Evolutionary conservation across 2,888 invertebrate genomes (phyloP), one percentile per base, ranked within the genome.

Genomic region (Philereme transversata): DNA sequence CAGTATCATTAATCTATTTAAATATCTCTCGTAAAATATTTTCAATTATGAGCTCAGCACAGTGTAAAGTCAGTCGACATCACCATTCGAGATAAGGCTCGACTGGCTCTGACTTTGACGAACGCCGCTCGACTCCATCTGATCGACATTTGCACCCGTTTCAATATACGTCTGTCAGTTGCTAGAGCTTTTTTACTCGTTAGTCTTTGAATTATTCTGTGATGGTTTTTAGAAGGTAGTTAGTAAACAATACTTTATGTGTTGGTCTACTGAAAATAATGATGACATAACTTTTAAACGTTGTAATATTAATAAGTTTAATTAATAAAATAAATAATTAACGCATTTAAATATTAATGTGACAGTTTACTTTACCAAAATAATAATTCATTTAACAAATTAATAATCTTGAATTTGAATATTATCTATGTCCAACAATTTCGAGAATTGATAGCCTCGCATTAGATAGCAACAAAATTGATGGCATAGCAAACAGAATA

Each of bases 81-180:
- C 76, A 72, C 79, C 76, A 70, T 68, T 65, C 62, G 66, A 60
- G 83, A 86, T 86, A 87, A 81, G 77, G 72, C 70, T 64, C 40
- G 22, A 36, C 53, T 40, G 49, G 53, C 57, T 53, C 72, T 79
- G 87, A 86, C 87, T 84, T 86, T 87, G 87, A 87, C 85, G 84
- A 75, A 84, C 79, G 81, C 82, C 77, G 67, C 70, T 68, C 72
- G 71, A 75, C 81, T 81, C 40, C 47, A 58, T 58, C 83, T 80
- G 86, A 86, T 82, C 72, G 79, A 82, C 82, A 78, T 81, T 71
- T 76, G 81, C 79, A 73, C 74, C 77, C 78, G 80, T 75, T 77
- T 74, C 76, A 73, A 78, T 81, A 77, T 73, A 79, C 73, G 75
- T 72, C 74, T 55, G 59, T 49, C 57, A 60, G 62, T 70, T 69